Percentiles rank a stretch among this genome's conserved stretches.
Conservation (phyloP, 2,113 vertebrate species). For the Vanacampus margaritifer region DNA sequence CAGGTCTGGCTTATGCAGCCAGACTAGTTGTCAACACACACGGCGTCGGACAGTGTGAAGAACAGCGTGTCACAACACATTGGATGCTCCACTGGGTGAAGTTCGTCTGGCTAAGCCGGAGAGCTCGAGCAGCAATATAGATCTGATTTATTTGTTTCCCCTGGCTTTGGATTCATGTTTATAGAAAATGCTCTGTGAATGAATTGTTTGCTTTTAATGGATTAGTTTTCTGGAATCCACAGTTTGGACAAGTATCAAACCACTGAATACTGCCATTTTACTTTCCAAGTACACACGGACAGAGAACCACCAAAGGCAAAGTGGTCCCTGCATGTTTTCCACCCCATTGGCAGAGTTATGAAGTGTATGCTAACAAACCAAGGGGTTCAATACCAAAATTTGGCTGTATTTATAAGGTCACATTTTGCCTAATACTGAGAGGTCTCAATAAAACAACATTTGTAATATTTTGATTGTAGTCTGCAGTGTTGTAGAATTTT, state of each 20-base stretch:
- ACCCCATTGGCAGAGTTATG: background rate
- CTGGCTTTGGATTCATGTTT: constrained; percentile 36
- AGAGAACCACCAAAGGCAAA: background rate
- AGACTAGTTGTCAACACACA: constrained; percentile 15
- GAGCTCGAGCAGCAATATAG: constrained; percentile 35
- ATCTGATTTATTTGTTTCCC: constrained; percentile 43
- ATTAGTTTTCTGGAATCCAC: constrained; percentile 38
- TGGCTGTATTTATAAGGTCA: background rate
- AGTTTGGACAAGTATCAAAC: background rate
- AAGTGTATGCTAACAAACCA: background rate
- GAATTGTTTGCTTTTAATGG: constrained; percentile 21
- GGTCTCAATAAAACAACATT: background rate
- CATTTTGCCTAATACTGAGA: background rate
- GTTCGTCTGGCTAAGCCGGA: constrained; percentile 20
- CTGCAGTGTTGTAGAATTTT: background rate
- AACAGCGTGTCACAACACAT: constrained; percentile 20
- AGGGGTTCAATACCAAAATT: background rate
- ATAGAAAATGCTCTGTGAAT: constrained; percentile 25
- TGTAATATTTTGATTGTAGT: background rate
- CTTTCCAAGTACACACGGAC: background rate
- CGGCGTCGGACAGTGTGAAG: constrained; percentile 1
- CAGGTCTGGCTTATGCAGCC: constrained; percentile 36
- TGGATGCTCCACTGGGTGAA: constrained; percentile 29
- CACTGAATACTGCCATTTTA: background rate
- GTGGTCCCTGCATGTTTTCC: background rate